These are phyloP conservation scores for Microcebus lehilahytsara DNA, from an alignment of 2,113 vertebrate genomes.

Conservation along the genomic window DNA sequence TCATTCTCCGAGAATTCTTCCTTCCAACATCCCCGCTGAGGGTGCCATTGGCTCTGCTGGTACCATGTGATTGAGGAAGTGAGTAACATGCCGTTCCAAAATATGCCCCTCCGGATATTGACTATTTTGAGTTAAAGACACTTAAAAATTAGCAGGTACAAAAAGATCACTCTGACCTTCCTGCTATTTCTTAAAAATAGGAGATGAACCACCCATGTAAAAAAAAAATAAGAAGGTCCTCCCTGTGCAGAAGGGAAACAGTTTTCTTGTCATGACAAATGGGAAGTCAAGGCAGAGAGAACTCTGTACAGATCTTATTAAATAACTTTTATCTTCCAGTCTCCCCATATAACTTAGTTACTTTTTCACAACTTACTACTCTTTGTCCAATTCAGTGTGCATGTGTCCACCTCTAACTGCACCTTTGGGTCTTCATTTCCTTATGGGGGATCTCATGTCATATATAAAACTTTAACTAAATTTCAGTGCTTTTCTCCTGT, in stretches of 20 bases:
- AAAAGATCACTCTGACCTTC: neutral
- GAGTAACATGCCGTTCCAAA: neutral
- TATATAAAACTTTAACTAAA: neutral
- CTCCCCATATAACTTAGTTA: neutral
- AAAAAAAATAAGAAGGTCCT: neutral
- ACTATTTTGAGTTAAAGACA: neutral
- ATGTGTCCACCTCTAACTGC: neutral
- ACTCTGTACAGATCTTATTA: neutral
- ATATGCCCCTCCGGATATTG: neutral
- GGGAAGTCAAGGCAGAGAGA: neutral
- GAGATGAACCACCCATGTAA: neutral
- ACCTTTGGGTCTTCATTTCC: neutral
- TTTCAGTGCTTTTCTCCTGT: neutral
- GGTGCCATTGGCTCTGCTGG: neutral
- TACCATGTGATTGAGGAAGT: neutral
- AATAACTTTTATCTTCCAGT: neutral
- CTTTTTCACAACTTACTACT: neutral
- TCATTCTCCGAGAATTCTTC: neutral
- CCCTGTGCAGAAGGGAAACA: neutral
- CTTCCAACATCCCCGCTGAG: neutral
- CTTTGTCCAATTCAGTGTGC: neutral
- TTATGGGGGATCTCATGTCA: neutral
- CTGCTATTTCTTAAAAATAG: neutral
- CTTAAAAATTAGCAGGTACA: neutral
- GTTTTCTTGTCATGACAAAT: neutral